Conservation (phyloP, 2,113 vertebrate genomes). For the Anolis carolinensis region DNA sequence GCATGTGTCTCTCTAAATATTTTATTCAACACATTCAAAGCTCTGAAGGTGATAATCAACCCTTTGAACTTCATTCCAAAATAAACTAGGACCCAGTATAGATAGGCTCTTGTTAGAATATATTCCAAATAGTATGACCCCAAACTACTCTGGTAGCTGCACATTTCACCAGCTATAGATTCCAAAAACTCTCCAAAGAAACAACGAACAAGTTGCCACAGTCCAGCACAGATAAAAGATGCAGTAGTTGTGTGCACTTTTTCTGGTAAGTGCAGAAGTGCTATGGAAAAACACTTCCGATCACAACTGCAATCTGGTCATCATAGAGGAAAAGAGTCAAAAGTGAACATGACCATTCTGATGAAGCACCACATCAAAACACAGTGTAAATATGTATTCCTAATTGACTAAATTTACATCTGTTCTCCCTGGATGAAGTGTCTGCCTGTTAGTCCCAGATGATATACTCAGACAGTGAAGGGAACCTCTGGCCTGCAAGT, state of each 20-base stretch:
- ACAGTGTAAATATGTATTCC: background rate
- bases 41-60: background rate
- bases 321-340: background rate
- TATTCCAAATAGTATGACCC: background rate
- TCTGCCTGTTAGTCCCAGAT: too few species aligned
- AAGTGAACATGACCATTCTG: background rate
- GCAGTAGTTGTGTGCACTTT: background rate
- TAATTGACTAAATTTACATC: too few species aligned
- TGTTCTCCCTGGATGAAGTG: too few species aligned
- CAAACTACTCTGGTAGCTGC: background rate
- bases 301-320: background rate
- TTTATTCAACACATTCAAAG: background rate
- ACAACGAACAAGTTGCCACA: background rate
- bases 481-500: too few species aligned
- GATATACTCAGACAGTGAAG: too few species aligned
- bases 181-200: background rate
- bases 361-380: background rate
- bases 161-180: background rate
- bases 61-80: too few species aligned
- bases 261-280: background rate
- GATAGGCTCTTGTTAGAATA: background rate
- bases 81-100: background rate
- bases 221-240: background rate
- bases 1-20: background rate
- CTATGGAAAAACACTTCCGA: background rate